Evolutionary conservation across 1,140 invertebrate genomes (phyloP).

Genomic region (Triops cancriformis): DNA sequence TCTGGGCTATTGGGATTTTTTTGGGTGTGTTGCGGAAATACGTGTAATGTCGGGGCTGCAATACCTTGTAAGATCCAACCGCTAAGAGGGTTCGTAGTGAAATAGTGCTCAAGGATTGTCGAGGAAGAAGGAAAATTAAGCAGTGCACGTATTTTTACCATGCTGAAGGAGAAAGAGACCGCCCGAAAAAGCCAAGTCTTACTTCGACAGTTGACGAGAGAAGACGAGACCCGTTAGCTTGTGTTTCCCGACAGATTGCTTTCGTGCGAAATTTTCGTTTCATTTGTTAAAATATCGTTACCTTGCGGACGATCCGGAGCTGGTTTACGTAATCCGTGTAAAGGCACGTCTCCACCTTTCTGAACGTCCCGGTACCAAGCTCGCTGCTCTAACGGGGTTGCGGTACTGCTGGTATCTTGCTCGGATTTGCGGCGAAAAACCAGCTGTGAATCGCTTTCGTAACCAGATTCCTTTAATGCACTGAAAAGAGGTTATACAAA

Average conservation of each 20-base stretch:
- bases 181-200: constrained; percentile 1
- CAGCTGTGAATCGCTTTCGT: constrained; percentile 80
- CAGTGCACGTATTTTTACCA: no score
- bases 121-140: no score
- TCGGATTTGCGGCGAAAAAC: constrained; percentile 62
- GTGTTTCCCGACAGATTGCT: neutral
- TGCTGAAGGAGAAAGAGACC: neutral
- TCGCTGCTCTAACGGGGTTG: constrained; percentile 68
- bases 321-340: constrained; percentile 75
- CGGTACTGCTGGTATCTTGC: constrained; percentile 48
- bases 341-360: constrained; percentile 81
- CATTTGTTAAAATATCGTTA: constrained; percentile 40
- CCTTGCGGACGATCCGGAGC: constrained; percentile 77
- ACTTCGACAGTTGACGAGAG: neutral
- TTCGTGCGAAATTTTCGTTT: neutral
- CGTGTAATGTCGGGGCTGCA: no score
- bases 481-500: constrained; percentile 40
- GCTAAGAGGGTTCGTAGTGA: no score
- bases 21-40: no score
- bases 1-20: neutral
- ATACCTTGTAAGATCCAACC: no score
- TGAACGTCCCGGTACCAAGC: constrained; percentile 75
- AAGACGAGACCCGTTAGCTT: constrained; percentile 8
- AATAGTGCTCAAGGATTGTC: no score
- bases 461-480: constrained; percentile 76